Base-by-base conservation (phyloP, 2,113 vertebrate species). In the Myrmecophaga tridactyla region DNA sequence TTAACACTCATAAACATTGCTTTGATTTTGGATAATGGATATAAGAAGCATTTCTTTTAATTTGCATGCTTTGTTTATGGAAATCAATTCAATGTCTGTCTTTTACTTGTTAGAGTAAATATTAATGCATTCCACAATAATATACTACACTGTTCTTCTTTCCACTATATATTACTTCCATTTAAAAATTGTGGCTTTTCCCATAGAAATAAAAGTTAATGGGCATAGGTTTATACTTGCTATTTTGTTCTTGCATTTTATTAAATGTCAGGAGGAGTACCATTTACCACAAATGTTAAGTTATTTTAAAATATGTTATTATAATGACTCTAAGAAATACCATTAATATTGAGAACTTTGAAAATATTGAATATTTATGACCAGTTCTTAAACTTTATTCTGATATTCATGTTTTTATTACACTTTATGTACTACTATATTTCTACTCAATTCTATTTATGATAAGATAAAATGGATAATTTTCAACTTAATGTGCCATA, bases 391-490 rank as follows among this genome's bases (percentile, higher is more conserved):
- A 63, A 90, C 10, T 10, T 93, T 53, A 41, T 81, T 34, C 60
- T 92, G 34, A 78, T 78, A 86, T 53, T 73, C 3, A 58, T 62
- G 0, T 51, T 96, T 88, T 90, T 53, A 56, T 34, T 81, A 70
- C 0, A 67, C 13, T 73, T 46, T 70, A 29, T 78, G 39, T 41
- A 60, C 14, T 51, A 69, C 1, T 20, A 53, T 48, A 31, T 83
- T 92, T 91, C 25, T 81, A 41, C 15, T 90, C 21, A 77, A n/a
- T 82, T 88, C 12, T 4, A 75, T 46, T 13, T 77, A 63, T 89
- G 15, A 89, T 91, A 62, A 94, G 39, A 86, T 78, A 89, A 96
- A 96, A 84, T 92, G 10, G 27, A 41, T 62, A 60, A 46, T 80
- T 94, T 94, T 75, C 39, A 65, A 69, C 8, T 84, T 80, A 94